Base-by-base conservation (phyloP, 1,140 invertebrate genomes). In the Pararge aegeria region DNA sequence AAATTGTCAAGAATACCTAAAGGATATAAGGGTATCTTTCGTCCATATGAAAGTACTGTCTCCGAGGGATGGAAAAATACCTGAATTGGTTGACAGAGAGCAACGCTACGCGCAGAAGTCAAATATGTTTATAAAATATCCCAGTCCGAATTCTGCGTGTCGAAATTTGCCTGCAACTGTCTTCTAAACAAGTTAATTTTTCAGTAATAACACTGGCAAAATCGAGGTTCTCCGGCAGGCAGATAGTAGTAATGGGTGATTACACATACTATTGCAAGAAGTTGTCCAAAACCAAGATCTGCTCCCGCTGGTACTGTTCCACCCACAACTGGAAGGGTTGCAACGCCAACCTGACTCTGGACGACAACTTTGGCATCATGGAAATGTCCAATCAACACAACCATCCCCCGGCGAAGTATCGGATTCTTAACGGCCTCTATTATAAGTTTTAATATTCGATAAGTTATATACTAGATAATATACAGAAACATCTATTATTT, bases 241-340 rank as follows among this genome's bases (percentile, higher is more conserved):
- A 70, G 18, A 55, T 83, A 9, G 73, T 82, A 0, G 74, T 83
- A 60, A 73, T 69, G 55, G 72, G 76, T n/a, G 72, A 83, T 51
- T 86, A 82, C 57, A 80, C 83, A 5, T 86, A 83, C 46, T 84
- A 84, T 56, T 83, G 76, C 59, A 84, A 84, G 67, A 74, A 70
- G 40, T 67, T 71, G 42, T 75, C 66, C 55, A 76, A 75, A 55
- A 75, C 64, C 13, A 79, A 68, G 1, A 80, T 75, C 10, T 60
- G 61, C 21, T 78, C 68, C 13, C 61, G 72, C 6, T 89, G 86
- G 83, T 73, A 75, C 51, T 87, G 83, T 37, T 87, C 86, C 1
- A 88, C 83, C 1, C 75, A 84, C 37, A 80, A 82, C 55, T 78
- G 72, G 53, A 75, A 75, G 13, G 83, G 82, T 0, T 89, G 85